These are phyloP conservation scores for Vollenhovia emeryi DNA, from an alignment of 1,140 invertebrate species.

Conservation along the genomic window DNA sequence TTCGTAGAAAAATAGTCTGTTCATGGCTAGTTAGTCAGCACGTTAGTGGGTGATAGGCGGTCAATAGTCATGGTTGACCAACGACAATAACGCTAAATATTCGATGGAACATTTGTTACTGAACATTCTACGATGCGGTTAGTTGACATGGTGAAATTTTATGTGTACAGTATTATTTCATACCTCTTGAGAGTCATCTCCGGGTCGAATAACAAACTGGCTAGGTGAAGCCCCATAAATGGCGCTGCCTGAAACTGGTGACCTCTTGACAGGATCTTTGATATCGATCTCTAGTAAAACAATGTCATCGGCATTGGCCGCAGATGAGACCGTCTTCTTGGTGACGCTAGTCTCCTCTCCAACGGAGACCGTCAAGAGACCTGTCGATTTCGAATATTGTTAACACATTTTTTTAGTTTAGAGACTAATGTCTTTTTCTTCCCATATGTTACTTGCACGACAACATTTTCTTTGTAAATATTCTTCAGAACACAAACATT, in stretches of 20 bases:
- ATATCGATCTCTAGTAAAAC: conserved; percentile 82
- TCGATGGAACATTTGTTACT: conserved; percentile 35
- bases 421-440: too few relatives aligned
- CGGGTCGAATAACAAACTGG: conserved; percentile 82
- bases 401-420: too few relatives aligned
- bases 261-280: conserved; percentile 83
- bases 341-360: conserved; percentile 76
- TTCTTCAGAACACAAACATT: neutral
- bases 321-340: conserved; percentile 67
- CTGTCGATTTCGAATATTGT: conserved; percentile 60
- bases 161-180: neutral
- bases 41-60: conserved; percentile 70
- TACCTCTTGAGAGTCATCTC: conserved; percentile 83
- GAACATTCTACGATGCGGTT: neutral
- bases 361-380: conserved; percentile 80
- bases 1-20: conserved; percentile 62
- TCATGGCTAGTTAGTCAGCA: conserved; percentile 66
- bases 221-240: conserved; percentile 80
- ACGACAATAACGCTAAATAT: conserved; percentile 58
- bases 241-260: conserved; percentile 78
- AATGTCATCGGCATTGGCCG: conserved; percentile 77
- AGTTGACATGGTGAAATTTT: neutral
- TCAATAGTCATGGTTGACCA: conserved; percentile 76
- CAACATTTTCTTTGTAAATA: neutral
- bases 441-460: neutral